Base-by-base conservation (phyloP, 1,140 invertebrate species). In the Pteromalus puparum region DNA sequence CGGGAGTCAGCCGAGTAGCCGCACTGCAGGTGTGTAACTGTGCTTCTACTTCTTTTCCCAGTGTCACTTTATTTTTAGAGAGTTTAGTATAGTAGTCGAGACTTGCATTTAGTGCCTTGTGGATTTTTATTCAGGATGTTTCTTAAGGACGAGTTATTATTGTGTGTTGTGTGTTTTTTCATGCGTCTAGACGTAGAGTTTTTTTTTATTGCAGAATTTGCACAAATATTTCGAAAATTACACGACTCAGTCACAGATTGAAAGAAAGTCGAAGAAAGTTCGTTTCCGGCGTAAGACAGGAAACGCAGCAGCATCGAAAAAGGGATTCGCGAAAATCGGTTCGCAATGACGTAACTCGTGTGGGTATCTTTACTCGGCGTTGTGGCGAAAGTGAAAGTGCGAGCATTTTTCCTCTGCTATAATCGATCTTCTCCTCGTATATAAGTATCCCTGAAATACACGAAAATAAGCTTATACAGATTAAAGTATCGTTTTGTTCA, bases 321-420 rank as follows among this genome's bases (percentile, higher is more conserved):
- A 15, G 26, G 30, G 72, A 12, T 24, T 34, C 7, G 34, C 21
- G 73, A 21, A 75, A 75, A 75, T 34, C 13, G 26, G 28, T 42
- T 28, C 1, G 10, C 18, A n/a, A n/a, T 76, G 81, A 82, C 24
- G 81, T 82, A 76, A 82, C 74, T 0, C 74, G 46, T 24, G 24
- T 53, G 46, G 38, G 38, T 34, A 26, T 74, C 38, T 48, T 73
- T 28, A 30, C 46, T 24, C 26, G 75, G 3, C 30, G 30, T 5
- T 5, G 30, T 0, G 30, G 75, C 10, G 21, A 76, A 82, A 76
- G 81, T 82, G 81, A 82, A 82, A 82, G 81, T 67, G 61, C n/a
- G 34, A 30, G 72, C 7, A 38, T 82, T 61, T 30, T 42, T 34
- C 6, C 26, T 38, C 73, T 18, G 73, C 73, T 42, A 15, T 68